A percentile compares a stretch with the other conserved stretches of the same genome.
These are phyloP conservation scores for Zenarchopterus dispar DNA, from an alignment of 2,797 vertebrate genomes.

Conservation along the genomic window DNA sequence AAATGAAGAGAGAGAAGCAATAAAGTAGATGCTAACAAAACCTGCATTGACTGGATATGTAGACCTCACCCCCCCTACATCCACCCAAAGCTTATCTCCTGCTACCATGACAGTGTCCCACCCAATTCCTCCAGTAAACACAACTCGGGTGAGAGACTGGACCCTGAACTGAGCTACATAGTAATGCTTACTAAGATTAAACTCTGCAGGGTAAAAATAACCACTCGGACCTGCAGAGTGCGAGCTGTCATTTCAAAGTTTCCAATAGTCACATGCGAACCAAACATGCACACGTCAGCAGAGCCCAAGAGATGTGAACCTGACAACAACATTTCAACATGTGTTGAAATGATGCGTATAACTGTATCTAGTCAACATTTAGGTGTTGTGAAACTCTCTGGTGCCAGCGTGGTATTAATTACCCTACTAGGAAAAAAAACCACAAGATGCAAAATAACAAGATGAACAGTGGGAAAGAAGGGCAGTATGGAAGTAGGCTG, in stretches of 20 bases:
- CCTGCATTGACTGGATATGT: background rate
- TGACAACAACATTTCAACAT: constrained; percentile 29
- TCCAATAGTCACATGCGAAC: constrained; percentile 60
- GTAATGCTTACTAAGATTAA: constrained; percentile 53
- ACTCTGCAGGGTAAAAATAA: constrained; percentile 75
- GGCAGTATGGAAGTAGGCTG: background rate
- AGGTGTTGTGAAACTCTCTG: constrained; percentile 58
- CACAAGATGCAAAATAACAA: constrained; percentile 15
- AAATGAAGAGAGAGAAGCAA: constrained; percentile 13
- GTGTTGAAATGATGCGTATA: constrained; percentile 41
- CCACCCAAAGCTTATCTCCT: background rate
- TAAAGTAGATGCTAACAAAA: constrained; percentile 12
- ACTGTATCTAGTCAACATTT: constrained; percentile 57
- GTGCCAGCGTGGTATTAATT: constrained; percentile 47
- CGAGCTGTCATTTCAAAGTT: constrained; percentile 64
- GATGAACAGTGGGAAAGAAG: constrained; percentile 3
- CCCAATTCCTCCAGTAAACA: constrained; percentile 62
- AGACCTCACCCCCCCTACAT: background rate
- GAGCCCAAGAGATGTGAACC: constrained; percentile 3
- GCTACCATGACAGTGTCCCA: constrained; percentile 30
- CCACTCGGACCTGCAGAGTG: constrained; percentile 44
- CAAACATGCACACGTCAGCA: constrained; percentile 41
- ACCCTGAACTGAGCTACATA: constrained; percentile 20
- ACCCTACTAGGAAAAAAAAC: constrained; percentile 34
- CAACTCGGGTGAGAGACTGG: constrained; percentile 43